Evolutionary conservation across 30 jellyfish, hydroid and myxozoan species (phyloP).

Genomic region (Rhopilema esculentum): DNA sequence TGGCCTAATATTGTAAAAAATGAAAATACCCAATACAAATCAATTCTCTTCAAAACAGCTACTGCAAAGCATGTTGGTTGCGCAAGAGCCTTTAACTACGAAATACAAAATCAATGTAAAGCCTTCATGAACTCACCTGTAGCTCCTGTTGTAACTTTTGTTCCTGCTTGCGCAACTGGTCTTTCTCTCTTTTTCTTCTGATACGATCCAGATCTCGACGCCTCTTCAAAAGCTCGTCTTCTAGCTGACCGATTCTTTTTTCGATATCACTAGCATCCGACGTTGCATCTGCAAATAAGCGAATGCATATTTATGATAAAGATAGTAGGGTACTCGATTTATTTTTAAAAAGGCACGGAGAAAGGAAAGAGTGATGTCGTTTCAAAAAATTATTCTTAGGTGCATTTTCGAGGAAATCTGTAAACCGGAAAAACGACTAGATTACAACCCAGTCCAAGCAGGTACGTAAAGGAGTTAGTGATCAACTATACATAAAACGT

Average conservation of each 20-base stretch:
- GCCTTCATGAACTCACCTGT: conserved; percentile 60
- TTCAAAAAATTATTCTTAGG: too few species aligned
- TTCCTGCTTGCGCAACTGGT: conserved; percentile 84
- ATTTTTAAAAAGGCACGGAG: not conserved
- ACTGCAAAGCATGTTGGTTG: too few species aligned
- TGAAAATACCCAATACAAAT: too few species aligned
- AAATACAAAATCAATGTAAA: not conserved
- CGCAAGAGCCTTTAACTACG: too few species aligned
- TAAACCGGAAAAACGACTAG: too few species aligned
- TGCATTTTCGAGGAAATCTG: too few species aligned
- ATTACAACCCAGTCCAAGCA: too few species aligned
- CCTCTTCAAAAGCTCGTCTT: conserved; percentile 76
- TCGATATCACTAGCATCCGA: conserved; percentile 98
- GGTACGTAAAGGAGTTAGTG: too few species aligned
- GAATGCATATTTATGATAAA: not conserved
- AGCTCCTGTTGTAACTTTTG: conserved; percentile 80
- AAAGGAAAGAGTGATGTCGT: too few species aligned
- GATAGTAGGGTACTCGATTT: not conserved
- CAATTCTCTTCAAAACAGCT: too few species aligned
- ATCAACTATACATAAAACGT: too few species aligned
- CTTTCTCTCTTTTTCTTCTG: conserved; percentile 90
- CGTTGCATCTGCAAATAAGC: conserved; percentile 79
- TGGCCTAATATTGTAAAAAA: too few species aligned
- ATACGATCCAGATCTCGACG: conserved; percentile 80
- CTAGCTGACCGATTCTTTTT: conserved; percentile 89